Percentiles rank a stretch among this genome's conserved stretches.
These are phyloP conservation scores for Upupa epops DNA, from an alignment of 2,113 vertebrate genomes.

Conservation along the genomic window DNA sequence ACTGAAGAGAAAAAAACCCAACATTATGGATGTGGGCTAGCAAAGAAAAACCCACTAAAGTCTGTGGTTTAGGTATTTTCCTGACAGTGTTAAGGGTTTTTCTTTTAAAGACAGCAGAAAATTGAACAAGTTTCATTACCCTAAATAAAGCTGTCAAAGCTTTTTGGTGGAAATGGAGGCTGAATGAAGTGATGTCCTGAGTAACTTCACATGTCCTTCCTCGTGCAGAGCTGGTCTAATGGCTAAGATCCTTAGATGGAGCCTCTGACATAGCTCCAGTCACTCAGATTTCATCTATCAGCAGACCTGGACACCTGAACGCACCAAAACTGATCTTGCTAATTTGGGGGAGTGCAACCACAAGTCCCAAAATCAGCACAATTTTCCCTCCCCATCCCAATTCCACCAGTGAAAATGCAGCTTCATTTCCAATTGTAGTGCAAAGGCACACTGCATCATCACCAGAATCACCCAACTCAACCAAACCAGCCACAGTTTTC, in stretches of 20 bases:
- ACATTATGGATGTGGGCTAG: background rate
- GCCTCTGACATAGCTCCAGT: slow-evolving; percentile 9
- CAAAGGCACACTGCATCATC: background rate
- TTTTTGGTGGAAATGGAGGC: slow-evolving; percentile 7
- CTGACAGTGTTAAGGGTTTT: background rate
- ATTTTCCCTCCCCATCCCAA: slow-evolving; percentile 22
- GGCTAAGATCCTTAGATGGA: slow-evolving; percentile 36
- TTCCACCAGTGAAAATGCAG: background rate
- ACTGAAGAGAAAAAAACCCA: background rate
- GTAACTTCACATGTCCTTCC: background rate
- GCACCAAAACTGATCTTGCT: background rate
- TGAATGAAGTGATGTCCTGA: background rate
- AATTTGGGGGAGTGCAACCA: background rate
- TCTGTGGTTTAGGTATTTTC: background rate
- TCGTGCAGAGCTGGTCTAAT: background rate
- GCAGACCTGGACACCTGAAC: background rate
- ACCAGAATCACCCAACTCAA: background rate
- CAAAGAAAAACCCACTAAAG: background rate
- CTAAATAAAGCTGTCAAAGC: slow-evolving; percentile 20
- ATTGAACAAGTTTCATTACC: slow-evolving; percentile 25
- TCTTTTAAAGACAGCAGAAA: slow-evolving; percentile 3
- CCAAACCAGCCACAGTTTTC: background rate
- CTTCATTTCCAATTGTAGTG: background rate
- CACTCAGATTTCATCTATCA: background rate
- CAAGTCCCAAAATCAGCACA: background rate